Evolutionary conservation across 2,888 invertebrate species (phyloP), one percentile per base, ranked within the genome.

Genomic region (Spodoptera picta): DNA sequence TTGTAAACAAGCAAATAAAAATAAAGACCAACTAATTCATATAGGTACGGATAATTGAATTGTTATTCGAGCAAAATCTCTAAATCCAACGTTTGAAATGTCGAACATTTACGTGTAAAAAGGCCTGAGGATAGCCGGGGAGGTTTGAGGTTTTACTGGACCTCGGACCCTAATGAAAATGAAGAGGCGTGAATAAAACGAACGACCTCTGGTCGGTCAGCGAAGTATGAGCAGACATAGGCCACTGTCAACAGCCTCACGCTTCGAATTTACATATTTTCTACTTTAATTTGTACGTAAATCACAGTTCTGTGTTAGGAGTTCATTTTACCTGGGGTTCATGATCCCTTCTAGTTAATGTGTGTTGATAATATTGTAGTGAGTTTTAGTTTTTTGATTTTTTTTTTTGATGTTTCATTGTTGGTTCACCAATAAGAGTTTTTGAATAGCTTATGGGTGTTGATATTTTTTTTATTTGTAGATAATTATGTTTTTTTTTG

Each of bases 101-200:
- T 53, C 42, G 55, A 70, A 70, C 41, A 67, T 72, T 67, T 56
- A 60, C 52, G 19, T 50, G 44, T 52, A 49, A 64, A 63, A 68
- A 52, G 51, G 63, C 14, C 51, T 63, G 47, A 48, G 55, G 58
- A 61, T 66, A 72, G 36, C 56, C 52, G 19, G 41, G 36, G 27
- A 7, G 31, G 62, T 45, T 55, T 54, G 67, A 60, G 60, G 65
- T 61, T 65, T 73, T 69, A 59, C 53, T 50, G 48, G 63, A 56
- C 71, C 68, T 65, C 71, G 56, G 48, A 52, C 62, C 59, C 54
- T 81, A 80, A 82, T 82, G 79, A 75, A 77, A 82, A 78, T 78
- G 72, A 76, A 81, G 75, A 80, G 78, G 73, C 69, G 78, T 63
- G 72, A 81, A 82, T 73, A 61, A 74, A 80, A 76, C 66, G 73